Evolutionary conservation across 2,113 vertebrate genomes (phyloP).

Genomic region (Alouatta palliata): DNA sequence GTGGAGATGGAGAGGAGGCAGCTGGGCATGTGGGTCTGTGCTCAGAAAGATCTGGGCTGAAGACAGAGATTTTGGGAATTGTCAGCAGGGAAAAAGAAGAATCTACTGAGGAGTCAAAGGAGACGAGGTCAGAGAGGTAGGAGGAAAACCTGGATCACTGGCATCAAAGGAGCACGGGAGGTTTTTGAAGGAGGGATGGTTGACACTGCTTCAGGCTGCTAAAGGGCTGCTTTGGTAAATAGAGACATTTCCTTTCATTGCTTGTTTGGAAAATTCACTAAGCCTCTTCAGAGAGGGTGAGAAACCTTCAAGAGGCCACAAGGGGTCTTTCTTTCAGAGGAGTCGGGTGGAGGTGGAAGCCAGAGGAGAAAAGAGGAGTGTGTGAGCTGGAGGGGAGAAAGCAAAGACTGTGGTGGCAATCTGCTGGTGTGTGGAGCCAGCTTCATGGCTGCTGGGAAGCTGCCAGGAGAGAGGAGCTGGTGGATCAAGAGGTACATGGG

Average conservation of each 20-base stretch:
- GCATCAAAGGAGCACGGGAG: not conserved
- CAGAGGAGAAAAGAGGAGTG: rapidly evolving
- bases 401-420: not conserved
- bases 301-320: not conserved
- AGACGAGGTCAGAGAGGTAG: not conserved
- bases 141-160: not conserved
- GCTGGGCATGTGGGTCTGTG: not conserved
- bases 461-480: not conserved
- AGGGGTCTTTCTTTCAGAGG: not conserved
- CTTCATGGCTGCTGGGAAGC: not conserved
- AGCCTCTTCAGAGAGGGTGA: not conserved
- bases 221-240: not conserved
- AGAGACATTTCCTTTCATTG: not conserved
- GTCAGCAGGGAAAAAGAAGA: not conserved
- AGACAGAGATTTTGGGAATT: not conserved
- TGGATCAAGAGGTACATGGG: rapidly evolving
- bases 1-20: not conserved
- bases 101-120: not conserved
- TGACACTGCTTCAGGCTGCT: not conserved
- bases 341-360: not conserved
- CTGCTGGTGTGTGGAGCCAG: not conserved
- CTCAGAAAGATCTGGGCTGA: not conserved
- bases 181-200: not conserved
- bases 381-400: not conserved
- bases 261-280: not conserved